phyloP scores from a whole-genome alignment of 2,888 invertebrate species.

The Pseudolycoriella hygida region DNA sequence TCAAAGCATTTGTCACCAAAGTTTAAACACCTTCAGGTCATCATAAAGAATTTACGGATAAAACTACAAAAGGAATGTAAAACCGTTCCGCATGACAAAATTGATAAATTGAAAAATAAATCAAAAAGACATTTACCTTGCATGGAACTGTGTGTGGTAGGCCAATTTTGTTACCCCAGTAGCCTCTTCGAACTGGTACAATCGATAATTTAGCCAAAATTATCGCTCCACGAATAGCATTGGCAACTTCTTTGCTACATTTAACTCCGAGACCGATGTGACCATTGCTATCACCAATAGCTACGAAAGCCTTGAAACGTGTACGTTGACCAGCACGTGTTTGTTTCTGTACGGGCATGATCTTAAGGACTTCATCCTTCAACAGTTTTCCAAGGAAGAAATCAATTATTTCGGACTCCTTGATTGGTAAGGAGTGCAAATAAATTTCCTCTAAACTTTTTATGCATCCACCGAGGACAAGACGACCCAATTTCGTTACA shows the following conservation, averaged over 20 bases:
- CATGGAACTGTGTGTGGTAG: slow-evolving; percentile 99
- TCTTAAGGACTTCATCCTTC: slow-evolving; percentile 97
- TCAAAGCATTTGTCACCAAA: too few relatives aligned
- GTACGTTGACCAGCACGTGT: slow-evolving; percentile 99
- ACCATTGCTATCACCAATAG: slow-evolving; percentile 96
- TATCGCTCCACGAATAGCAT: slow-evolving; percentile 97
- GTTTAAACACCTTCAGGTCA: slow-evolving; percentile 37
- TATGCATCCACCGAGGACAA: slow-evolving; percentile 94
- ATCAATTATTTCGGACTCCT: slow-evolving; percentile 98
- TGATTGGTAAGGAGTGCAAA: slow-evolving; percentile 94
- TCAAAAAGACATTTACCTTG: slow-evolving; percentile 48
- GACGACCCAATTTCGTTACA: slow-evolving; percentile 92
- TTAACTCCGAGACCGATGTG: slow-evolving; percentile 98
- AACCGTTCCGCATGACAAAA: slow-evolving; percentile 10
- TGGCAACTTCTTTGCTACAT: slow-evolving; percentile 99
- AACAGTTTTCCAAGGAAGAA: slow-evolving; percentile 83
- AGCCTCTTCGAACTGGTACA: slow-evolving; percentile 94
- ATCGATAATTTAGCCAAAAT: slow-evolving; percentile 96
- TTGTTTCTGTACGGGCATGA: slow-evolving; percentile 99
- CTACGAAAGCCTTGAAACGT: slow-evolving; percentile 89
- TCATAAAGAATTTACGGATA: slow-evolving; percentile 31
- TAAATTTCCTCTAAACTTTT: slow-evolving; percentile 94
- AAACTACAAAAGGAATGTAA: slow-evolving; percentile 40
- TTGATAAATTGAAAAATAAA: background rate
- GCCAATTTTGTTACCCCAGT: slow-evolving; percentile 99